phyloP scores from a whole-genome alignment of 2,888 invertebrate genomes.

The Lepidochrysops patricia region DNA sequence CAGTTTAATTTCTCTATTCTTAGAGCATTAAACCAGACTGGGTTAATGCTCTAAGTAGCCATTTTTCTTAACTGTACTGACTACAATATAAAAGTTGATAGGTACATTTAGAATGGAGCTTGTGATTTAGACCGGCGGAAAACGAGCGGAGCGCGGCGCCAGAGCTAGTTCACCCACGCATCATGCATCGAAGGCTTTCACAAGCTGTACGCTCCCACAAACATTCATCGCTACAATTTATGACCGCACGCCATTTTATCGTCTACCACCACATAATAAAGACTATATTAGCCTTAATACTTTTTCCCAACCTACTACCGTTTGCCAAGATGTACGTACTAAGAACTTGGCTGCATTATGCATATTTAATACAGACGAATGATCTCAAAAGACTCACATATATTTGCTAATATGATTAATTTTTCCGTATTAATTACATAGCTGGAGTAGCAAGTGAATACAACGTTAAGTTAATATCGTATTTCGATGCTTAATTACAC shows the following conservation, averaged over 20 bases:
- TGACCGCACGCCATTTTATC: slow-evolving; percentile 26
- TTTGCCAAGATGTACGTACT: slow-evolving; percentile 13
- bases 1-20: no score
- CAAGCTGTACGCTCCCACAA: slow-evolving; percentile 40
- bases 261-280: slow-evolving; percentile 24
- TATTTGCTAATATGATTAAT: slow-evolving; percentile 25
- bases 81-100: neutral
- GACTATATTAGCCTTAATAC: slow-evolving; percentile 21
- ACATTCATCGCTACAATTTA: slow-evolving; percentile 32
- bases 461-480: neutral
- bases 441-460: neutral
- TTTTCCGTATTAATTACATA: slow-evolving; percentile 16
- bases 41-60: no score
- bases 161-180: slow-evolving; percentile 62
- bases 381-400: slow-evolving; percentile 17
- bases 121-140: slow-evolving; percentile 26
- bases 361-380: slow-evolving; percentile 22
- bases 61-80: neutral
- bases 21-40: no score
- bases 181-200: slow-evolving; percentile 64
- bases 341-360: slow-evolving; percentile 24
- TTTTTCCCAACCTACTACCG: slow-evolving; percentile 13
- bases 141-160: slow-evolving; percentile 40
- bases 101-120: slow-evolving; percentile 16
- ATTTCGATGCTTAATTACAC: neutral